Evolutionary conservation across 2,888 invertebrate genomes (phyloP).

Genomic region (Catocala sponsa): DNA sequence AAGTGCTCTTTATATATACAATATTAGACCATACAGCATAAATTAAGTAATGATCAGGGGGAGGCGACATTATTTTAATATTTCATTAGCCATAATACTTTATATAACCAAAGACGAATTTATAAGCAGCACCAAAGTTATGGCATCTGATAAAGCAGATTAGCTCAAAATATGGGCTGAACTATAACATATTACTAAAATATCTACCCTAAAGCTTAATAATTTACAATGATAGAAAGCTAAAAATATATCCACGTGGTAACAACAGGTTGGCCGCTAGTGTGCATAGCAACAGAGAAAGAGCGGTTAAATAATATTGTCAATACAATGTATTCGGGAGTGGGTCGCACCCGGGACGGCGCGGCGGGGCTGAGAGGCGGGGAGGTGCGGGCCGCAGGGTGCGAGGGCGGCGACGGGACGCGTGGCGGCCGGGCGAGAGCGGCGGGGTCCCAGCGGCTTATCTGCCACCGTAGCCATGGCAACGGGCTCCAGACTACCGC

Average conservation of each 20-base stretch:
- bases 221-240: not conserved
- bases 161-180: too few species aligned
- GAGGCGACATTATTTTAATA: too few species aligned
- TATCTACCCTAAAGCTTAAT: not conserved
- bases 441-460: conserved; percentile 54
- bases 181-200: too few species aligned
- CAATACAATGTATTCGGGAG: conserved; percentile 35
- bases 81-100: too few species aligned
- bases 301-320: conserved; percentile 41
- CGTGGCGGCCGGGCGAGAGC: conserved; percentile 40
- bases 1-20: too few species aligned
- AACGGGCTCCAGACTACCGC: conserved; percentile 78
- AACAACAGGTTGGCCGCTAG: conserved; percentile 64
- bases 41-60: too few species aligned
- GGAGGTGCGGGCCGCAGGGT: conserved; percentile 25
- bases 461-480: conserved; percentile 80
- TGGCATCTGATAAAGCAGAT: too few species aligned
- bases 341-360: conserved; percentile 43
- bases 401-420: conserved; percentile 28
- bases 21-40: too few species aligned
- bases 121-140: too few species aligned
- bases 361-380: conserved; percentile 31
- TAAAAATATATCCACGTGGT: conserved; percentile 47
- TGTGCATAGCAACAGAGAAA: conserved; percentile 47
- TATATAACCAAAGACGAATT: too few species aligned